Percentiles rank a stretch among this genome's conserved stretches.
phyloP scores from a whole-genome alignment of 2,113 vertebrate species.

The Corythaeola cristata region DNA sequence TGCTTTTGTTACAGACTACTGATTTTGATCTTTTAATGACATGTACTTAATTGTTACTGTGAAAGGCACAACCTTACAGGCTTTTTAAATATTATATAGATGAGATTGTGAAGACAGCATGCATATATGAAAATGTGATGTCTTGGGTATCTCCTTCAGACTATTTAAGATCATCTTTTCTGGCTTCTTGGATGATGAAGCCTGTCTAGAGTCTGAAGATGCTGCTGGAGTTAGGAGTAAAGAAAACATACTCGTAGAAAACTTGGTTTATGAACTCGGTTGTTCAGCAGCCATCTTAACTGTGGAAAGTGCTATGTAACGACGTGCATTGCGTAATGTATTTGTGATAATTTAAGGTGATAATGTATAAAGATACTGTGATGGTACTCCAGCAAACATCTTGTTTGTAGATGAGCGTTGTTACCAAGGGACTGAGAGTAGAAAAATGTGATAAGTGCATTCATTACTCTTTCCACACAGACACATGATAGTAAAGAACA shows the following conservation, averaged over 20 bases:
- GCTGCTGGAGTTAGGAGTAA: background rate
- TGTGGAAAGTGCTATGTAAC: background rate
- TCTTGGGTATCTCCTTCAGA: background rate
- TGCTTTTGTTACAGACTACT: background rate
- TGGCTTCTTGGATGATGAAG: background rate
- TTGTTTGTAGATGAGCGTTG: background rate
- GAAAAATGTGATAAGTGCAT: background rate
- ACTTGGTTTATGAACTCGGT: background rate
- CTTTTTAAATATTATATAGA: background rate
- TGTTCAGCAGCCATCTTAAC: background rate
- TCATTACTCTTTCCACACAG: slow-evolving; percentile 66
- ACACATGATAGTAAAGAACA: slow-evolving; percentile 97
- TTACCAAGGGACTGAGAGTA: background rate
- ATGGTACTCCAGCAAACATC: background rate
- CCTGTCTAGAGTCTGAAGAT: background rate
- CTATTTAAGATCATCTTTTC: background rate
- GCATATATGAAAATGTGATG: background rate
- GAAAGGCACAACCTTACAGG: background rate
- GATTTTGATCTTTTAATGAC: background rate
- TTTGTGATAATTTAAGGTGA: background rate
- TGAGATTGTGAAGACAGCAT: background rate
- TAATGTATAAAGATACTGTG: background rate
- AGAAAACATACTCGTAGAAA: background rate
- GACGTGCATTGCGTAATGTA: background rate
- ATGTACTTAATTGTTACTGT: background rate